These are phyloP conservation scores for sheep (Ovis aries) DNA, from an alignment of 2,113 vertebrate genomes.

Conservation along the genomic window DNA sequence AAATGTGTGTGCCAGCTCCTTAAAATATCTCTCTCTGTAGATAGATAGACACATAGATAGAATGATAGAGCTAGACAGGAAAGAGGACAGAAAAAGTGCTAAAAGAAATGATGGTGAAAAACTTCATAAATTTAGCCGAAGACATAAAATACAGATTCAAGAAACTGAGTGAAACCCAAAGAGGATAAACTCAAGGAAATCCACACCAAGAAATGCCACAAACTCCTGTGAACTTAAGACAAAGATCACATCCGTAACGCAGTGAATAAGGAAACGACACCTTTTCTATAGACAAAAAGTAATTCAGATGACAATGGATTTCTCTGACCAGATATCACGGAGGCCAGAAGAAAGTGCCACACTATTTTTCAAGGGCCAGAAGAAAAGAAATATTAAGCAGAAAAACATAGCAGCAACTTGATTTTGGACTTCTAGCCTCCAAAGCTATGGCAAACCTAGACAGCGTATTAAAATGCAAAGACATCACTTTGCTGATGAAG, in stretches of 20 bases:
- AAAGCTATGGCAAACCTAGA: background rate
- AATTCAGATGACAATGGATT: background rate
- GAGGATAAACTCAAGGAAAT: background rate
- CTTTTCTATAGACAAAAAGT: background rate
- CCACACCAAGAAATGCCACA: background rate
- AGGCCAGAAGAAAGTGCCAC: background rate
- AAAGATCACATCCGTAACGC: background rate
- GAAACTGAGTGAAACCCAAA: background rate
- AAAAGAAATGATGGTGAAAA: background rate
- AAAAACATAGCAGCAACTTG: background rate
- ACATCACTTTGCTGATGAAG: background rate
- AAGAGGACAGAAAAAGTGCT: background rate
- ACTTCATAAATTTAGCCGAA: background rate
- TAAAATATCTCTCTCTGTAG: background rate
- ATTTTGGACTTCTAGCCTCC: background rate
- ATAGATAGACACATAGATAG: background rate
- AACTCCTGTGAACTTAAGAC: background rate
- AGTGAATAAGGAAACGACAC: background rate
- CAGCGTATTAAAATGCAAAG: background rate
- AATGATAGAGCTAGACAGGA: background rate
- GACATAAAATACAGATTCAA: background rate
- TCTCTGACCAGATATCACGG: background rate
- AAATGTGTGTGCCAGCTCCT: background rate
- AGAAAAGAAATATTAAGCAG: background rate
- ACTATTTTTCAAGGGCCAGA: background rate